Evolutionary conservation across 2,113 vertebrate genomes (phyloP), one percentile per base, ranked within the genome.

Genomic region (Coptodon rendalli): DNA sequence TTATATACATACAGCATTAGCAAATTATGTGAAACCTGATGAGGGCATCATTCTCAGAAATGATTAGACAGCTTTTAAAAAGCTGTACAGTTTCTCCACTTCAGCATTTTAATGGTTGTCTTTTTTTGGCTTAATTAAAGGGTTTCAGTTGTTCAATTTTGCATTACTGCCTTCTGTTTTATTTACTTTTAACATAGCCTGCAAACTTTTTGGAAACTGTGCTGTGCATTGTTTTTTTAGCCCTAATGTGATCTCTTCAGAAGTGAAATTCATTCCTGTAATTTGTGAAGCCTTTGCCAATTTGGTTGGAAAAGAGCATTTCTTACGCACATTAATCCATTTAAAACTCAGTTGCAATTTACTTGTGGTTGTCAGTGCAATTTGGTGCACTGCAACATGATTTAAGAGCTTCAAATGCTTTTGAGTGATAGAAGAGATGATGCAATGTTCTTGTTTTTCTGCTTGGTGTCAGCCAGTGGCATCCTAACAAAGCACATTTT

Each of bases 391-490:
- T 34, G 80, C 86, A 73, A 54, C 63, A 53, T 85, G 82, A 92
- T 92, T 86, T 87, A 86, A 85, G 82, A 82, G 61, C 85, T 80
- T 89, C 83, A 73, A 83, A 90, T 78, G 86, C 22, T 84, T 59
- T 63, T 87, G 89, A 92, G 76, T 88, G 91, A 94, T 87, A 80
- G 89, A 83, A 61, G n/a, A 87, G 85, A 88, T 90, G 89, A 93
- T 89, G 92, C 84, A 86, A 89, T 61, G 59, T 78, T 85, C 76
- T 84, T 78, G 81, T 85, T 92, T 89, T 81, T 80, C 78, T 88
- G 91, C 82, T 91, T 14, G 2, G 78, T 88, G 92, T 87, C 91
- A 87, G 87, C 59, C 52, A 19, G 84, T 90, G 87, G 89, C 86
- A 54, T 87, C 53, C 43, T 81, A 89, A 84, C 85, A 87, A 91